Conservation (phyloP, 2,888 invertebrate species). For the Drosophila kanekoi region DNA sequence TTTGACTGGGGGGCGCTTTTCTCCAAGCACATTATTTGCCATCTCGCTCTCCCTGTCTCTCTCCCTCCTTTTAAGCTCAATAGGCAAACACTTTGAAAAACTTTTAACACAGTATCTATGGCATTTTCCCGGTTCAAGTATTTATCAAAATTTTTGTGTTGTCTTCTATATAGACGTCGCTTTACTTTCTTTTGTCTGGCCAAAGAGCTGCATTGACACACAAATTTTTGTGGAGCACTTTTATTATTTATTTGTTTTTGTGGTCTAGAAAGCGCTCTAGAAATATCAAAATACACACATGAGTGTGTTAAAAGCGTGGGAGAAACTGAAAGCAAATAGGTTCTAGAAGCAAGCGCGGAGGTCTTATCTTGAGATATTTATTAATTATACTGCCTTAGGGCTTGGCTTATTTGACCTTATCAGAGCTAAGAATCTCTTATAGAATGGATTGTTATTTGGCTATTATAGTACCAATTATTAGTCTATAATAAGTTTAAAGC, state of each 20-base stretch:
- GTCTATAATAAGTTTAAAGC: too few species aligned
- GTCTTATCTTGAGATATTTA: neutral
- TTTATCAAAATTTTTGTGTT: conserved; percentile 51
- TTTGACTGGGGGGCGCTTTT: conserved; percentile 2
- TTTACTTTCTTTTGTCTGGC: conserved; percentile 72
- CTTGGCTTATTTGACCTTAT: neutral
- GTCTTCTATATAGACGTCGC: conserved; percentile 65
- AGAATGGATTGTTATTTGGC: neutral
- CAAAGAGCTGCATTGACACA: conserved; percentile 54
- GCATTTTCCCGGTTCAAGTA: conserved; percentile 40
- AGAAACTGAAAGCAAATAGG: conserved; percentile 8
- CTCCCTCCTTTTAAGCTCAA: conserved; percentile 59
- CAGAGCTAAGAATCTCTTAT: neutral
- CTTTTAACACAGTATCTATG: conserved; percentile 56
- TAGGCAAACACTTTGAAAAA: conserved; percentile 63
- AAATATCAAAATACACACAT: conserved; percentile 16
- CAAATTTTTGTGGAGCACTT: conserved; percentile 40
- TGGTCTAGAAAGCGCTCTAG: conserved; percentile 31
- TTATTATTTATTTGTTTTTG: neutral
- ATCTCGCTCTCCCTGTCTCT: neutral
- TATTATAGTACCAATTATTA: too few species aligned
- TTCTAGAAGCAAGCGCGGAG: neutral
- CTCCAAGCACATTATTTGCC: conserved; percentile 25
- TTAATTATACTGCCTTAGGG: neutral
- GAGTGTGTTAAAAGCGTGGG: conserved; percentile 35